These are phyloP conservation scores for Cheirogaleus major DNA, from an alignment of 2,797 vertebrate species.

Conservation along the genomic window DNA sequence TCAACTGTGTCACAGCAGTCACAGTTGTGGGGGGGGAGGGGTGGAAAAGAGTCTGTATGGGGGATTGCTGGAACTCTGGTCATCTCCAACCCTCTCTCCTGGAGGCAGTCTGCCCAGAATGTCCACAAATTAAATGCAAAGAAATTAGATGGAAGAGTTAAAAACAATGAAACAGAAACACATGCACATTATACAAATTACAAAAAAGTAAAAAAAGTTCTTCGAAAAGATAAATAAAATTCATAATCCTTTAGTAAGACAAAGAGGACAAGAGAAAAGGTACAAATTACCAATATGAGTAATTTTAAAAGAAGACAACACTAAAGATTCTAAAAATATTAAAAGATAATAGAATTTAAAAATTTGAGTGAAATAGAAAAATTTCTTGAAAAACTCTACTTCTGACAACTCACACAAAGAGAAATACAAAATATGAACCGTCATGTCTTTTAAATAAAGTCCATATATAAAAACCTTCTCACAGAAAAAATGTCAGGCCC, in stretches of 20 bases:
- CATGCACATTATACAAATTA: neutral
- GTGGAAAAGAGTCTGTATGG: no score
- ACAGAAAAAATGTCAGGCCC: neutral
- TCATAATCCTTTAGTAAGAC: neutral
- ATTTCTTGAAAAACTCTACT: neutral
- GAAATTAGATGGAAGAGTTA: neutral
- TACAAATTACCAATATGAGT: neutral
- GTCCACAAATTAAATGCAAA: neutral
- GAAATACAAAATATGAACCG: neutral
- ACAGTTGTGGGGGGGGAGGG: no score
- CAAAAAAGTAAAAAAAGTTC: neutral
- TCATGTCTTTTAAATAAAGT: neutral
- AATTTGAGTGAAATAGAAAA: neutral
- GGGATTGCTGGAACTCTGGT: no score
- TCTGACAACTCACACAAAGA: neutral
- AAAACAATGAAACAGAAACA: neutral
- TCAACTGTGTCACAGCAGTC: no score
- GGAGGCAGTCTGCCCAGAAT: no score
- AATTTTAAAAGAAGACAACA: neutral
- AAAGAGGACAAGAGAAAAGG: neutral
- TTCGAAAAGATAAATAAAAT: neutral
- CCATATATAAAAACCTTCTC: neutral
- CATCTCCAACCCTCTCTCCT: no score
- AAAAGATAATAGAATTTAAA: neutral
- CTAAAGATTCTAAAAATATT: neutral